Percentiles rank a stretch among this genome's conserved stretches.
phyloP scores from a whole-genome alignment of 2,113 vertebrate species.

The Pangasianodon hypophthalmus region DNA sequence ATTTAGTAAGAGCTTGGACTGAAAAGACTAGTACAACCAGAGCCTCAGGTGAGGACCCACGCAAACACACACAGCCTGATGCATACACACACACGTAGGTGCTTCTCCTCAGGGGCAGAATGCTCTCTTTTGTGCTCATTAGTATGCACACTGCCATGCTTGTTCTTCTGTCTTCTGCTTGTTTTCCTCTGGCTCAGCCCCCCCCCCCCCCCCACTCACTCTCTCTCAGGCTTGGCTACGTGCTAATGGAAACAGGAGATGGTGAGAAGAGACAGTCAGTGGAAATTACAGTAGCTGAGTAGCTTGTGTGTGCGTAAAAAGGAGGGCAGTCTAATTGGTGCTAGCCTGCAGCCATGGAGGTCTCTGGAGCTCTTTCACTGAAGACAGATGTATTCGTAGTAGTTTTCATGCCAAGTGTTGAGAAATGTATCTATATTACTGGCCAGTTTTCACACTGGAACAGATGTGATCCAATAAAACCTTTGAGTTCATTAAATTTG shows the following conservation, averaged over 20 bases:
- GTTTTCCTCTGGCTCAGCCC: constrained; percentile 65
- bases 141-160: constrained; percentile 72
- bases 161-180: constrained; percentile 77
- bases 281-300: constrained; percentile 39
- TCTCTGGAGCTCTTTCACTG: constrained; percentile 49
- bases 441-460: constrained; percentile 29
- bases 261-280: constrained; percentile 42
- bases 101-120: constrained; percentile 34
- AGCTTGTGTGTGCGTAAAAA: constrained; percentile 38
- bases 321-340: constrained; percentile 52
- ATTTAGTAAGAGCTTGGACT: constrained; percentile 15
- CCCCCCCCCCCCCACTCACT: constrained; percentile 54
- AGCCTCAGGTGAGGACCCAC: constrained; percentile 49
- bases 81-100: constrained; percentile 15
- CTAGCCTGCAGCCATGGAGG: constrained; percentile 41
- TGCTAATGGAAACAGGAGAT: constrained; percentile 48
- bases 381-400: constrained; percentile 45
- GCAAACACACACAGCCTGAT: constrained; percentile 48
- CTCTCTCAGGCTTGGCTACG: constrained; percentile 33
- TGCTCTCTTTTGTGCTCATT: constrained; percentile 64
- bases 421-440: constrained; percentile 20
- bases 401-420: constrained; percentile 45
- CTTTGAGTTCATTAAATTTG: constrained; percentile 23
- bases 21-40: constrained; percentile 12
- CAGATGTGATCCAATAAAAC: constrained; percentile 38